Conservation (phyloP, 2,888 invertebrate species). For the Xanthia icteritia region DNA sequence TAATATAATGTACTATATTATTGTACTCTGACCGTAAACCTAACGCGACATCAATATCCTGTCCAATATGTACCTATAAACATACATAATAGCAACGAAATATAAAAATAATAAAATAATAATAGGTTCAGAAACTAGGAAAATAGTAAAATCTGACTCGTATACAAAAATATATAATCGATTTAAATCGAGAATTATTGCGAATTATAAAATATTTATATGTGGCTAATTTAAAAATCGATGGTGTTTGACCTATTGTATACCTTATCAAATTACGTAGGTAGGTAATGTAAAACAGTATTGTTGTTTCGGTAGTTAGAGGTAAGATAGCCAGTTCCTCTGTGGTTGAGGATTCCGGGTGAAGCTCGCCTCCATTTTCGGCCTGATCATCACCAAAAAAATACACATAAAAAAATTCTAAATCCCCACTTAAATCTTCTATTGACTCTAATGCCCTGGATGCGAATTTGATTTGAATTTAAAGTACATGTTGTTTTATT, state of each 20-base stretch:
- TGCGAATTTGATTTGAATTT: neutral
- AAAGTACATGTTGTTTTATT: too few relatives aligned
- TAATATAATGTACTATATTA: neutral
- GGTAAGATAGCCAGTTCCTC: too few relatives aligned
- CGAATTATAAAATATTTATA: neutral
- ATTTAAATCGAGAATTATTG: neutral
- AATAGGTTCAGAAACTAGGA: neutral
- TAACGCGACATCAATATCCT: neutral
- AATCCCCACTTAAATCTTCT: too few relatives aligned
- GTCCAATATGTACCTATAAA: neutral
- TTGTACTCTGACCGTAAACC: neutral
- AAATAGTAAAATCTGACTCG: neutral
- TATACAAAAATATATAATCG: too few relatives aligned
- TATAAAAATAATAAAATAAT: neutral
- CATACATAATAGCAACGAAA: neutral
- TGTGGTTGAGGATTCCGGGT: too few relatives aligned
- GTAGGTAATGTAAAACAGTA: too few relatives aligned
- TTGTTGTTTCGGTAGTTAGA: too few relatives aligned
- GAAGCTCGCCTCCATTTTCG: too few relatives aligned
- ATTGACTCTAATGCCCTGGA: neutral
- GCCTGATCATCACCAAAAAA: too few relatives aligned
- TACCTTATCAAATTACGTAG: too few relatives aligned
- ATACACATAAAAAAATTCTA: too few relatives aligned
- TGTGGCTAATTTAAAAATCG: neutral
- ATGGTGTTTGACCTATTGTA: neutral